Percentiles rank a stretch among this genome's conserved stretches.
Conservation (phyloP, 2,888 invertebrate species). For the Clistopyga incitator region DNA sequence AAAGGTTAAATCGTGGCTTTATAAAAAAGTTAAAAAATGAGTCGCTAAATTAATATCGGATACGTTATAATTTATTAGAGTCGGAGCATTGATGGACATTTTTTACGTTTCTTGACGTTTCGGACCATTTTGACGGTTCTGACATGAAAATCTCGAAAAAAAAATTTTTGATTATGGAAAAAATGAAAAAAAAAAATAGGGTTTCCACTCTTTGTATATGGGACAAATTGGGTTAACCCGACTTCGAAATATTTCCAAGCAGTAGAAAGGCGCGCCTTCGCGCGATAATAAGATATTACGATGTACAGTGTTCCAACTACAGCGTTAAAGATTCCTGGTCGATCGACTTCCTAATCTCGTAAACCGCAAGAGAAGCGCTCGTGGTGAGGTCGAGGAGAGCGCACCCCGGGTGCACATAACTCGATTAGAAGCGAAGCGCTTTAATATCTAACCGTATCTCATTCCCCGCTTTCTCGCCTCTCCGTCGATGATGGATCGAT, state of each 20-base stretch:
- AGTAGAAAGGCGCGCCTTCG: neutral
- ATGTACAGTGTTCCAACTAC: neutral
- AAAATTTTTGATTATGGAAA: no score
- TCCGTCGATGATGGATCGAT: constrained; percentile 32
- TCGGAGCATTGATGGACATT: no score
- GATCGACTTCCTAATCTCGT: constrained; percentile 30
- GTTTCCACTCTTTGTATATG: no score
- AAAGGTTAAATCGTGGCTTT: no score
- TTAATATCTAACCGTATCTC: constrained; percentile 14
- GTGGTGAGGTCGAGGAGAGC: neutral
- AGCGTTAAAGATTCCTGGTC: neutral
- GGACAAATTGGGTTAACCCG: neutral
- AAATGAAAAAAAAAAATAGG: no score
- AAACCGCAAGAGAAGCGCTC: constrained; percentile 12
- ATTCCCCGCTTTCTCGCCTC: constrained; percentile 7
- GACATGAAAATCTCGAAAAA: no score
- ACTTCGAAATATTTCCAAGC: neutral
- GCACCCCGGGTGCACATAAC: neutral
- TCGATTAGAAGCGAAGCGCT: constrained; percentile 26
- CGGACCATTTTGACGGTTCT: no score
- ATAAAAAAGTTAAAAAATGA: neutral
- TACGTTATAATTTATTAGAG: no score
- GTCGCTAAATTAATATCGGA: no score
- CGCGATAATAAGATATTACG: neutral
- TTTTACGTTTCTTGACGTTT: no score